Conservation (phyloP, 2,888 invertebrate species). For the Harpalus rufipes region DNA sequence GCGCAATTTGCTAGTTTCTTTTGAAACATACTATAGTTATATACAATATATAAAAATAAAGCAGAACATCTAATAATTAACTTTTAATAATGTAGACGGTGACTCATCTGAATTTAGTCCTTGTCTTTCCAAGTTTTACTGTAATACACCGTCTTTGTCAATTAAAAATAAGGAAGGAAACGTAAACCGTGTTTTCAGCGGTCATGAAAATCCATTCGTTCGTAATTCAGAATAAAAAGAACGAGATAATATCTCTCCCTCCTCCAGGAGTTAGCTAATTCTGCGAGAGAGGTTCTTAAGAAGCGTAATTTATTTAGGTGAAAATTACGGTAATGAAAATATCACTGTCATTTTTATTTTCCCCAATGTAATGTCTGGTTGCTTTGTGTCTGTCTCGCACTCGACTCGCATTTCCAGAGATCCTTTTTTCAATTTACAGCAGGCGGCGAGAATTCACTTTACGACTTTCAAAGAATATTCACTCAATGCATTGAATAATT, state of each 20-base stretch:
- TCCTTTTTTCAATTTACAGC: conserved; percentile 39
- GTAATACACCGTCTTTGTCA: no score
- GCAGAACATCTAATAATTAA: no score
- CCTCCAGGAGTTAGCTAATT: conserved; percentile 55
- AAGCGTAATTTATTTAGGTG: conserved; percentile 73
- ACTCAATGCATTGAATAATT: conserved; percentile 50
- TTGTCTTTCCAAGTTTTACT: no score
- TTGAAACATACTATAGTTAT: no score
- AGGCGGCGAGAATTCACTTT: conserved; percentile 47
- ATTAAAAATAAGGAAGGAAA: no score
- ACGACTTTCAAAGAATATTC: conserved; percentile 56
- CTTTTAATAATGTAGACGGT: no score
- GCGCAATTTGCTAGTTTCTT: no score
- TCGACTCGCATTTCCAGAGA: no score
- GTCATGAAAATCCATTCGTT: conserved; percentile 55
- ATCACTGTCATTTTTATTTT: conserved; percentile 74
- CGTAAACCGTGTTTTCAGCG: background rate
- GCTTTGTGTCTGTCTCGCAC: conserved; percentile 31
- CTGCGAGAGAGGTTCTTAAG: conserved; percentile 69
- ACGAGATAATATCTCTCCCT: conserved; percentile 36
- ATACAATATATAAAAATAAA: no score
- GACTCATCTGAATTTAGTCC: no score
- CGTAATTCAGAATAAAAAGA: conserved; percentile 60
- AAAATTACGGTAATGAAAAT: conserved; percentile 75
- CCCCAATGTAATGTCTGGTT: conserved; percentile 72